Conservation (phyloP, 2,888 invertebrate genomes). For the Lobophora halterata region DNA sequence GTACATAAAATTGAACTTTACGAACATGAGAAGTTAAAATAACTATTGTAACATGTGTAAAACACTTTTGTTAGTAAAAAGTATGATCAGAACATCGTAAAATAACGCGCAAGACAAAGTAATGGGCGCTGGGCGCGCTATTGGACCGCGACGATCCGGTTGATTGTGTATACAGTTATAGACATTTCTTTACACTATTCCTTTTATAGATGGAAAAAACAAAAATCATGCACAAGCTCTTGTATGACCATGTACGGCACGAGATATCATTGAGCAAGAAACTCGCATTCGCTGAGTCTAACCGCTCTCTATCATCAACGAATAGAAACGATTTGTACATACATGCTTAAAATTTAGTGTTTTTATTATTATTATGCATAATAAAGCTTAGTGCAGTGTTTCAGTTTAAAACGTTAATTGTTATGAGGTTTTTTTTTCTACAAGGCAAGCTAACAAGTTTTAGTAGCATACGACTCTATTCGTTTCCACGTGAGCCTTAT, state of each 20-base stretch:
- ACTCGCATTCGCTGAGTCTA: neutral
- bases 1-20: too few species aligned
- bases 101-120: conserved; percentile 47
- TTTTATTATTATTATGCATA: too few species aligned
- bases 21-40: too few species aligned
- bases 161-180: conserved; percentile 60
- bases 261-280: conserved; percentile 32
- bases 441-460: neutral
- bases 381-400: too few species aligned
- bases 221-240: conserved; percentile 45
- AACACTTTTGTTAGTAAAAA: conserved; percentile 21
- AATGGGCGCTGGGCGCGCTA: conserved; percentile 61
- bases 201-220: conserved; percentile 43
- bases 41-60: too few species aligned
- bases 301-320: neutral
- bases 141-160: conserved; percentile 66
- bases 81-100: conserved; percentile 34
- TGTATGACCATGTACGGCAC: conserved; percentile 41
- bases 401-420: conserved; percentile 10
- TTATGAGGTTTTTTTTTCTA: neutral
- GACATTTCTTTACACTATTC: conserved; percentile 43
- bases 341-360: too few species aligned
- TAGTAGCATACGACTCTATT: conserved; percentile 45
- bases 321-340: too few species aligned
- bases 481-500: conserved; percentile 46